phyloP scores from a whole-genome alignment of 2,113 vertebrate species.

The Mesocricetus auratus region DNA sequence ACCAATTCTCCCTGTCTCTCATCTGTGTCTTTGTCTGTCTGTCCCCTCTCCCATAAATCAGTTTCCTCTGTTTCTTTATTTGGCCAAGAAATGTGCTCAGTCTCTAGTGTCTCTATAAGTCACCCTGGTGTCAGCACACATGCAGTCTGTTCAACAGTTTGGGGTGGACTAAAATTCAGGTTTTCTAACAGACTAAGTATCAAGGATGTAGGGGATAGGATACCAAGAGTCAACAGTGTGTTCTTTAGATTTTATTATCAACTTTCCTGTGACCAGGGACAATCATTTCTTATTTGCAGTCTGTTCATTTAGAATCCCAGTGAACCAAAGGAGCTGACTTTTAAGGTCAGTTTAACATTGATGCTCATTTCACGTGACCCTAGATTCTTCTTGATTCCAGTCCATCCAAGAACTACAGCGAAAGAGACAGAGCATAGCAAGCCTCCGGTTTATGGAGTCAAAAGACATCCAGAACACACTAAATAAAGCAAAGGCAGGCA shows the following conservation, averaged over 20 bases:
- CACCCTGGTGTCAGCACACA: background rate
- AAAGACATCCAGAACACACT: background rate
- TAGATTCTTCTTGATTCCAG: background rate
- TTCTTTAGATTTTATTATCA: background rate
- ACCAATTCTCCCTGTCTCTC: background rate
- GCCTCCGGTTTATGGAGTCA: background rate
- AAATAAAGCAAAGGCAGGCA: background rate
- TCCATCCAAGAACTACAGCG: background rate
- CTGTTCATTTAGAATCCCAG: background rate
- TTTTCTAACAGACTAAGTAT: background rate
- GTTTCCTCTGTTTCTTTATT: background rate
- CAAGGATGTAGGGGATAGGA: accelerated
- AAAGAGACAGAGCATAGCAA: background rate
- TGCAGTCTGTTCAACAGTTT: background rate
- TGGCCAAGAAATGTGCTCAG: background rate
- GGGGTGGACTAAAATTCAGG: background rate
- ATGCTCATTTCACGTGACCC: background rate
- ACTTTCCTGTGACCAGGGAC: background rate
- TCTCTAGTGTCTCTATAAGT: accelerated
- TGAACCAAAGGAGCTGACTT: background rate
- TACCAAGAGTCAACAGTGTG: accelerated
- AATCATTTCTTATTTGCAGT: background rate
- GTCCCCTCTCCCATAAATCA: too few species aligned
- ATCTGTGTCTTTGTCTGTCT: background rate
- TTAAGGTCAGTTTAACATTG: background rate